Percentiles rank a stretch among this genome's conserved stretches.
Evolutionary conservation across 2,113 vertebrate species (phyloP).

Genomic region (Boleophthalmus pectinirostris): DNA sequence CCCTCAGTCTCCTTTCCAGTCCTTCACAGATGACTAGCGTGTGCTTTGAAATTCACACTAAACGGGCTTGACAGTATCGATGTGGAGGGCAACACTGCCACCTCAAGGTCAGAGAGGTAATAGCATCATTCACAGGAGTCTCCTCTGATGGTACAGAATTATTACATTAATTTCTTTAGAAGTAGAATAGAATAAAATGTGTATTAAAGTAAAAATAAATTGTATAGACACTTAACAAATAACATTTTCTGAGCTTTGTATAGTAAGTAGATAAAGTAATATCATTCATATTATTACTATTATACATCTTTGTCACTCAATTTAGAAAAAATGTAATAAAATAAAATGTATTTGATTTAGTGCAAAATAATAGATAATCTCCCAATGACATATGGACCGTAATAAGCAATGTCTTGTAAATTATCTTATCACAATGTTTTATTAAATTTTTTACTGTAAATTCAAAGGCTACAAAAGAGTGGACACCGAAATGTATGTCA

Average conservation of each 20-base stretch:
- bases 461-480: background rate
- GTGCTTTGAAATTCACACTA: slow-evolving; percentile 6
- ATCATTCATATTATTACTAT: too few species aligned
- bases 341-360: too few species aligned
- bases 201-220: background rate
- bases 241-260: too few species aligned
- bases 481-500: background rate
- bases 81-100: slow-evolving; percentile 63
- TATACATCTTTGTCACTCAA: too few species aligned
- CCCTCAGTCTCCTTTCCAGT: background rate
- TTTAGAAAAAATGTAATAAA: too few species aligned
- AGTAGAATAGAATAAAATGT: background rate
- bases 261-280: too few species aligned
- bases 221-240: background rate
- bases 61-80: slow-evolving; percentile 14
- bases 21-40: slow-evolving; percentile 11
- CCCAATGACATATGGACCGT: too few species aligned
- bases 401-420: too few species aligned
- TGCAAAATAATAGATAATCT: too few species aligned
- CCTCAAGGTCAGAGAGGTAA: slow-evolving; percentile 49
- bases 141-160: background rate
- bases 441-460: background rate
- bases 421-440: too few species aligned
- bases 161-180: background rate
- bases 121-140: slow-evolving; percentile 1